Conservation (phyloP, 2,888 invertebrate genomes). For the Stictocephala bisonia region DNA sequence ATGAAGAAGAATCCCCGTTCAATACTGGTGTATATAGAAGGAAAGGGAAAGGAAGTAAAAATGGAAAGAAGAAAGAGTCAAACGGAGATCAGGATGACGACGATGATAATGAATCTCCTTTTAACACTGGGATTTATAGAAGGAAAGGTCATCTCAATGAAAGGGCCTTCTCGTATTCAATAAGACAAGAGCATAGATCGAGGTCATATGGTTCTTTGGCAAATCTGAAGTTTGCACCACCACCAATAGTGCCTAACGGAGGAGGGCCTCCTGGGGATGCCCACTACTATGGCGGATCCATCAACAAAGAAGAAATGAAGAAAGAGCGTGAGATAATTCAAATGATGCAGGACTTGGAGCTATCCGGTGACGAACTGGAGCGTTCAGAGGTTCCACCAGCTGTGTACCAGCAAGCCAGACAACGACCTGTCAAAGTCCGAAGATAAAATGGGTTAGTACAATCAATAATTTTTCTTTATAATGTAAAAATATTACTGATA, state of each 20-base stretch:
- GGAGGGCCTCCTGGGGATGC: constrained; percentile 44
- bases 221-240: constrained; percentile 89
- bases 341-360: constrained; percentile 89
- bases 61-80: constrained; percentile 45
- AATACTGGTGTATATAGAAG: constrained; percentile 86
- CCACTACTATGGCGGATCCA: constrained; percentile 50
- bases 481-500: too few relatives aligned
- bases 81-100: constrained; percentile 61
- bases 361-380: constrained; percentile 81
- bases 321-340: constrained; percentile 93
- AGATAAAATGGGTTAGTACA: constrained; percentile 54
- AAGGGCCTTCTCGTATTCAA: constrained; percentile 93
- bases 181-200: constrained; percentile 92
- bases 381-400: constrained; percentile 73
- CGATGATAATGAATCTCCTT: constrained; percentile 68
- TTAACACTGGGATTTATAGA: constrained; percentile 87
- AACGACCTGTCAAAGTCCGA: constrained; percentile 51
- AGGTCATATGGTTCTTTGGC: constrained; percentile 92
- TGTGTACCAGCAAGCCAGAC: constrained; percentile 65
- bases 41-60: constrained; percentile 69
- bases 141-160: constrained; percentile 94
- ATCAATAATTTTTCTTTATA: too few relatives aligned
- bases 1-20: constrained; percentile 68
- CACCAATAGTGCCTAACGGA: constrained; percentile 64
- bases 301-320: constrained; percentile 77